These are phyloP conservation scores for Halocynthia roretzi DNA, from an alignment of 23 tunicate species.

Conservation along the genomic window DNA sequence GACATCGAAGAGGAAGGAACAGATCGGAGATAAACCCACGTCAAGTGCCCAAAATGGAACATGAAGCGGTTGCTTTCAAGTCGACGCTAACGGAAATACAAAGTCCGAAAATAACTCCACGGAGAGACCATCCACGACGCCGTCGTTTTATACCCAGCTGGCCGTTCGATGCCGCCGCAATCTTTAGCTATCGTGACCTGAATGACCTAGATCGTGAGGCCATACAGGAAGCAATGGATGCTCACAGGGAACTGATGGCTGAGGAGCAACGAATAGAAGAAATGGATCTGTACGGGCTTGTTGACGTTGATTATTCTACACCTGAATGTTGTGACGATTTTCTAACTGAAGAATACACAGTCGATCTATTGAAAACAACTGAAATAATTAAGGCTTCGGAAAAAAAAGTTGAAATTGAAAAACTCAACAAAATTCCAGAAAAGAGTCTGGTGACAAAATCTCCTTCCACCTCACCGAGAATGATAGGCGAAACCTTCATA, in stretches of 20 bases:
- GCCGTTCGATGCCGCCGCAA: conserved; percentile 73
- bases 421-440: too few relatives aligned
- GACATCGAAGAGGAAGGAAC: conserved; percentile 23
- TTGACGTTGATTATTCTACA: neutral
- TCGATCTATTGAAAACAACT: too few relatives aligned
- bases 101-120: conserved; percentile 50
- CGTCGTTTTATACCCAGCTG: conserved; percentile 70
- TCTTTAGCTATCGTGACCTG: conserved; percentile 27
- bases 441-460: neutral
- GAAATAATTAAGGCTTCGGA: too few relatives aligned
- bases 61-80: conserved; percentile 23
- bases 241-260: conserved; percentile 25
- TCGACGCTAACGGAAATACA: conserved; percentile 8
- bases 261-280: conserved; percentile 20
- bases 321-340: neutral
- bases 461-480: conserved; percentile 19
- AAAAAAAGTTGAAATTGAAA: too few relatives aligned
- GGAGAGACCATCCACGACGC: conserved; percentile 14
- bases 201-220: conserved; percentile 69
- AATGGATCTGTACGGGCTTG: conserved; percentile 13
- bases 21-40: conserved; percentile 8
- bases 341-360: neutral
- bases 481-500: conserved; percentile 10
- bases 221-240: conserved; percentile 44
- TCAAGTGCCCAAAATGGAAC: neutral